Evolutionary conservation across 2,888 invertebrate species (phyloP).

Genomic region (Drosophila infuscata): DNA sequence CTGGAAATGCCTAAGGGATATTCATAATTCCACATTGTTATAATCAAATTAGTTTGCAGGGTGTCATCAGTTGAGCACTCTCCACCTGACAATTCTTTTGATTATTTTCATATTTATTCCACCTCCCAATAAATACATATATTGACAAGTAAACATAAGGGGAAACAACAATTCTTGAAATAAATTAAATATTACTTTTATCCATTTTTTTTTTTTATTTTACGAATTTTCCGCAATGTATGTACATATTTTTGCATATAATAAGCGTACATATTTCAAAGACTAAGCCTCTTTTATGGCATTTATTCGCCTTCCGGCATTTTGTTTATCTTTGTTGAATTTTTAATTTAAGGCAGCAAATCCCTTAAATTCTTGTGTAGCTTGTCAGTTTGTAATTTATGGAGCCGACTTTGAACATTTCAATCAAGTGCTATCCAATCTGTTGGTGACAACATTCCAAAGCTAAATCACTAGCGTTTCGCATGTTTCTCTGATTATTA

Average conservation of each 20-base stretch:
- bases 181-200: not conserved
- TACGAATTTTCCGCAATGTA: not conserved
- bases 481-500: constrained; percentile 71
- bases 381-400: constrained; percentile 55
- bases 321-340: constrained; percentile 4
- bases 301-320: not conserved
- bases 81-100: not conserved
- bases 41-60: no score
- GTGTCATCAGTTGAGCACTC: no score
- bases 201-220: not conserved
- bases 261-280: not conserved
- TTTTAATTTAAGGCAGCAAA: constrained; percentile 21
- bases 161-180: not conserved
- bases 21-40: not conserved
- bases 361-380: constrained; percentile 20
- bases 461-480: constrained; percentile 51
- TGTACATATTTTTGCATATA: not conserved
- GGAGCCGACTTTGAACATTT: constrained; percentile 51
- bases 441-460: constrained; percentile 42
- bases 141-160: not conserved
- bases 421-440: constrained; percentile 58
- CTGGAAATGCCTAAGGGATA: not conserved
- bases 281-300: not conserved
- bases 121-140: not conserved
- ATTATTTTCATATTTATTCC: not conserved